Base-by-base conservation (phyloP, 2,797 vertebrate species). In the Sebastes taczanowskii region DNA sequence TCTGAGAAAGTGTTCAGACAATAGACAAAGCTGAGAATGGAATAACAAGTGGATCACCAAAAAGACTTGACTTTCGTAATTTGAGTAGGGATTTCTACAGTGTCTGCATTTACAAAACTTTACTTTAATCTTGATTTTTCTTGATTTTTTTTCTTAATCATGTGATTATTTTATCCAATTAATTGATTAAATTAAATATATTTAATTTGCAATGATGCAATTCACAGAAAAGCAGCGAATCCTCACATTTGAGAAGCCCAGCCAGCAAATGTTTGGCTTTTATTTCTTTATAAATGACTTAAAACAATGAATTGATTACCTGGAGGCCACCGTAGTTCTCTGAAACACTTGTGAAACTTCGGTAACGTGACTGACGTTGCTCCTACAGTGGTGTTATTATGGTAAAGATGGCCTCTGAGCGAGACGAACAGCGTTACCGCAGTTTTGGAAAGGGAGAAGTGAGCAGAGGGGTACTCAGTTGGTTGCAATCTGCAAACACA, bases 1-100 rank as follows among this genome's bases (percentile, higher is more conserved):
- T 77, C 63, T 69, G 16, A 76, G 60, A 78, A 78, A 79, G 9
- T 16, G 49, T 11, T 75, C 34, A 11, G 59, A 82, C 65, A 74
- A 81, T 60, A 34, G 46, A 79, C 66, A 82, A 65, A 75, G 56
- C 60, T 32, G 34, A 70, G 42, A 63, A n/a, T 30, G 66, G 53
- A 55, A 70, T 69, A 71, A 83, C 22, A 63, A 23, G 27, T 53
- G 8, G 27, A 27, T 74, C 32, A 22, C 10, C 30, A 16, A 69
- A 55, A 71, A 32, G 30, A 75, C 35, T 14, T 25, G 4, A 9
- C 18, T 49, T 49, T 49, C 2, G 23, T 42, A 42, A 42, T 42
- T 16, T 27, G 38, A 29, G 69, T 7, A 7, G 34, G 8, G 5
- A 52, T 22, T 29, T 55, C 35, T 30, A n/a, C 11, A 58, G 27